phyloP scores from a whole-genome alignment of 2,113 vertebrate species.

The chimpanzee (Pan troglodytes) region DNA sequence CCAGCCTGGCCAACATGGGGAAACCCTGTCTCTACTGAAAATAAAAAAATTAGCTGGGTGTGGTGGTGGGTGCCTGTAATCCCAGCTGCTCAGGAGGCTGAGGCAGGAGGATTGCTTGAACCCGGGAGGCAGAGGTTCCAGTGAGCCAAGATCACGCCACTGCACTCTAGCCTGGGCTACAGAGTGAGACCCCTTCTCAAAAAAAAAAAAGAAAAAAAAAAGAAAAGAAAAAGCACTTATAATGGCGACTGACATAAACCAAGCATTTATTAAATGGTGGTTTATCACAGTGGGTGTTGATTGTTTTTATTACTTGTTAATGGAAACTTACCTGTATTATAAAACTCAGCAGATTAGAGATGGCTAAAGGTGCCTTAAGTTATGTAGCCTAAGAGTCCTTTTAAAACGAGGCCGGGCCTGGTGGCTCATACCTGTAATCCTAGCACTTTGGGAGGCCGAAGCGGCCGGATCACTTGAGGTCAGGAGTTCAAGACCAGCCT shows the following conservation, averaged over 20 bases:
- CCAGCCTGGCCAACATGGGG: background rate
- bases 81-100: background rate
- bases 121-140: background rate
- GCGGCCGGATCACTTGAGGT: too few relatives aligned
- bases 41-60: background rate
- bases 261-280: background rate
- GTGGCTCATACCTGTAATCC: too few relatives aligned
- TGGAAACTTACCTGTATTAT: background rate
- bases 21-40: background rate
- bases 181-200: background rate
- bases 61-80: background rate
- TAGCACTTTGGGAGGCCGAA: too few relatives aligned
- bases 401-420: background rate
- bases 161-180: background rate
- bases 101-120: background rate
- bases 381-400: background rate
- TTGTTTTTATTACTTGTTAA: background rate
- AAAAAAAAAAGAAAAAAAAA: too few relatives aligned
- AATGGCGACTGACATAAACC: background rate
- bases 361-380: background rate
- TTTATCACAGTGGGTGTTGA: background rate
- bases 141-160: background rate
- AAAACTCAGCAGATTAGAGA: background rate
- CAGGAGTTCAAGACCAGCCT: too few relatives aligned
- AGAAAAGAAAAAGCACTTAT: background rate